Evolutionary conservation across 2,113 vertebrate genomes (phyloP).

Genomic region (Electrona antarctica): DNA sequence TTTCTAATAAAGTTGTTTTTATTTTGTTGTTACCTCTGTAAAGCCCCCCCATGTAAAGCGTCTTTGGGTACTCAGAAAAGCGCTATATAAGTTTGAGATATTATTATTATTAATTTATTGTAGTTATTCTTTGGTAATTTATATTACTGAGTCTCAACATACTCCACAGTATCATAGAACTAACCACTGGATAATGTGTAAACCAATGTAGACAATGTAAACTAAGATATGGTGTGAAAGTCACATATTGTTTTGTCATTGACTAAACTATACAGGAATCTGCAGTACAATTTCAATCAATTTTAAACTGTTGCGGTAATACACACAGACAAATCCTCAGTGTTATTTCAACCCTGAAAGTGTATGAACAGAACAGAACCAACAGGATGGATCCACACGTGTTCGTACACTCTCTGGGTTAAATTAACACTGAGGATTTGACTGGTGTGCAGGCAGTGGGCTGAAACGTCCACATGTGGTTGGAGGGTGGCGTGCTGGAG

Average conservation of each 20-base stretch:
- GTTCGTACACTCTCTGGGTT: no score
- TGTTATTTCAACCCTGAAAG: no score
- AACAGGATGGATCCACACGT: no score
- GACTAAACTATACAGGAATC: slow-evolving; percentile 82
- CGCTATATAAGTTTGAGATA: no score
- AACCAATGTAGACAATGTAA: slow-evolving; percentile 82
- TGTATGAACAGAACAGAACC: no score
- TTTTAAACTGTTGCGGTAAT: slow-evolving; percentile 41
- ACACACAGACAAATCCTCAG: no score
- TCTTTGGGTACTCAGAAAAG: no score
- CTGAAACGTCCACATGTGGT: slow-evolving; percentile 82
- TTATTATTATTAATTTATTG: no score
- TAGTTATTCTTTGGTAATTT: slow-evolving; percentile 49
- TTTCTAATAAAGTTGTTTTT: no score
- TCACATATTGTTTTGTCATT: slow-evolving; percentile 83
- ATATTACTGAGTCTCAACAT: slow-evolving; percentile 55
- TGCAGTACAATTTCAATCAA: slow-evolving; percentile 58
- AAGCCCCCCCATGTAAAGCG: no score
- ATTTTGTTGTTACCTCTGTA: no score
- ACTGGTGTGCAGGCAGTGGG: slow-evolving; percentile 40
- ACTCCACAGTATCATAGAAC: slow-evolving; percentile 42
- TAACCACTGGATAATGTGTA: slow-evolving; percentile 80
- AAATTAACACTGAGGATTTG: no score
- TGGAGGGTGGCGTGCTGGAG: slow-evolving; percentile 80
- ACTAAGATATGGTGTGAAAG: slow-evolving; percentile 78